Evolutionary conservation across 1,140 invertebrate genomes (phyloP), one percentile per base, ranked within the genome.

Genomic region (Bombus waltoni): DNA sequence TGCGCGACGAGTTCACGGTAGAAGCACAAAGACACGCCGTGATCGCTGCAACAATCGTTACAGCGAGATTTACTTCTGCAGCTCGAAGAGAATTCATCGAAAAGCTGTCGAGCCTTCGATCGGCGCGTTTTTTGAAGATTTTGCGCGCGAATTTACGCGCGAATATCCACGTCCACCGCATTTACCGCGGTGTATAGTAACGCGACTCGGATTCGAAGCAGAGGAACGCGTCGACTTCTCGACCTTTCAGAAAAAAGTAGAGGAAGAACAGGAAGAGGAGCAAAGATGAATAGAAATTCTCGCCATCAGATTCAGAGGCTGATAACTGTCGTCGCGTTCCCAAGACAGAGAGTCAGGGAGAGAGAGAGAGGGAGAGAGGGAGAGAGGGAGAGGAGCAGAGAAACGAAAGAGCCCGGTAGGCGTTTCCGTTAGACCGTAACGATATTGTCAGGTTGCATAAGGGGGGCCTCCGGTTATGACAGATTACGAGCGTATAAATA

Each of bases 371-470:
- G 40, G 65, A 62, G 38, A 66, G 42, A 57, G 18, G 35, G 66
- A n/a, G 28, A 28, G 32, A 18, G 18, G 3, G n/a, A 38, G 70
- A 32, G 62, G 32, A 11, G 11, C 25, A 42, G 68, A 53, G 47
- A 57, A 18, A 28, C 40, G 75, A 77, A 62, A 77, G 53, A 62
- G 25, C 15, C 65, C 66, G 74, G 87, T 87, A 86, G 81, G 89
- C 89, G 87, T 90, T 90, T 90, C 89, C 83, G 83, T 89, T 87
- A 83, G 85, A 90, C 80, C 83, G 84, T 92, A 91, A 92, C 91
- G 86, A 92, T 91, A 91, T 92, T 86, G 91, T 92, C 88, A 92
- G 87, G 82, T 92, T 92, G 84, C 89, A 88, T 91, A 92, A 92
- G 81, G 53, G 71, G 66, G 68, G 81, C 83, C 83, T 57, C 72